Evolutionary conservation across 2,888 invertebrate species (phyloP).

Genomic region (Congeria kusceri): DNA sequence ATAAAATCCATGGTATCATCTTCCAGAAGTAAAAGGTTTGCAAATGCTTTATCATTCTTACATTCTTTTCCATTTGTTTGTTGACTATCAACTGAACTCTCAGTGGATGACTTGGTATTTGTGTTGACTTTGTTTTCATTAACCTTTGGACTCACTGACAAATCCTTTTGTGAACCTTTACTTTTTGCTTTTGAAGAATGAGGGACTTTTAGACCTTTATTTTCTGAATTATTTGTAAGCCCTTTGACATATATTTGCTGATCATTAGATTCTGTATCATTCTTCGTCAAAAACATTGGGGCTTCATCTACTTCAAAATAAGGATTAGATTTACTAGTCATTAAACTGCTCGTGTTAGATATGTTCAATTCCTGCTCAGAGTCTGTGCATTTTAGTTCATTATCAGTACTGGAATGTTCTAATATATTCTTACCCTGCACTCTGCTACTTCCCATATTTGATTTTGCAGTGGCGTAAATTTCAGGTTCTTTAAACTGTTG

Average conservation of each 20-base stretch:
- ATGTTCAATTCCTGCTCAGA: no score
- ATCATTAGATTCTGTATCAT: not conserved
- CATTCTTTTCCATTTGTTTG: not conserved
- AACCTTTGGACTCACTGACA: not conserved
- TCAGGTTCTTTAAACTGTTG: no score
- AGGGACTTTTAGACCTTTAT: not conserved
- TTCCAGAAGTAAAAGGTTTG: not conserved
- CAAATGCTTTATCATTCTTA: not conserved
- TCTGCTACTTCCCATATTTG: no score
- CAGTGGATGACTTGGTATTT: not conserved
- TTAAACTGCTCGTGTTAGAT: not conserved
- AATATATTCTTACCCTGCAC: no score
- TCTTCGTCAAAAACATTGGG: not conserved
- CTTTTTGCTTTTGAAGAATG: not conserved
- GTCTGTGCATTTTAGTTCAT: not conserved
- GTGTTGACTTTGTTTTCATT: not conserved
- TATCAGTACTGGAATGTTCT: not conserved
- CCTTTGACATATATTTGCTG: not conserved
- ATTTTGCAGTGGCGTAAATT: no score
- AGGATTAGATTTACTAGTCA: not conserved
- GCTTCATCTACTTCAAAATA: not conserved
- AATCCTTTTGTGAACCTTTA: not conserved
- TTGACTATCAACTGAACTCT: not conserved
- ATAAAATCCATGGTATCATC: conserved; percentile 1
- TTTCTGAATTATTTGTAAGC: not conserved